phyloP scores from a whole-genome alignment of 35 echinoderm and acorn worm species.

The Stichopus chloronotus region DNA sequence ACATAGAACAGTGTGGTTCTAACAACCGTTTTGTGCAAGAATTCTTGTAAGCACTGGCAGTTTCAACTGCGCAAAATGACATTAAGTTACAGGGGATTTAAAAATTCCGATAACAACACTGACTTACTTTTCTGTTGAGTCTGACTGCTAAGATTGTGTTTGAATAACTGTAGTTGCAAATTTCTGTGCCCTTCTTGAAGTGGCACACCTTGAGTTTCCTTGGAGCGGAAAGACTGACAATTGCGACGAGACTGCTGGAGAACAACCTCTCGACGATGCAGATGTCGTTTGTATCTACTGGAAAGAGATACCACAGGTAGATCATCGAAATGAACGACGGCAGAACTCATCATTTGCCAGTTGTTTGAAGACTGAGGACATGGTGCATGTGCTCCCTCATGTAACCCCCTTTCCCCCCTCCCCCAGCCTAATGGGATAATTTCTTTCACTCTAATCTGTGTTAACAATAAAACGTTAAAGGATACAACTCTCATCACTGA shows the following conservation, averaged over 20 bases:
- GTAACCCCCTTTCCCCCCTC: too few species aligned
- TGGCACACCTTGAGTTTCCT: slow-evolving; percentile 99
- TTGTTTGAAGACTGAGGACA: background rate
- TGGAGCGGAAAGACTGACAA: slow-evolving; percentile 91
- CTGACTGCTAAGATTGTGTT: slow-evolving; percentile 98
- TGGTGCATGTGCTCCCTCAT: too few species aligned
- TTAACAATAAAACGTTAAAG: too few species aligned
- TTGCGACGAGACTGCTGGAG: slow-evolving; percentile 97
- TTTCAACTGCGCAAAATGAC: too few species aligned
- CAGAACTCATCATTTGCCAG: background rate
- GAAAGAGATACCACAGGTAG: background rate
- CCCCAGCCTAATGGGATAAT: too few species aligned
- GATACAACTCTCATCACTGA: too few species aligned
- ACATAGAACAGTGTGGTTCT: too few species aligned
- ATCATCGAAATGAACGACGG: background rate
- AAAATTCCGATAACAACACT: too few species aligned
- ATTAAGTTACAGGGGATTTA: too few species aligned
- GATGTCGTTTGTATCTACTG: slow-evolving; percentile 78
- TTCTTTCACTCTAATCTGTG: too few species aligned
- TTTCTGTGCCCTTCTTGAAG: slow-evolving; percentile 99
- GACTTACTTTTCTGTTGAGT: slow-evolving; percentile 84
- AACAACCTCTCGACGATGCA: slow-evolving; percentile 98
- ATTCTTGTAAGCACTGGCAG: too few species aligned
- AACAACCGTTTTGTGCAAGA: too few species aligned
- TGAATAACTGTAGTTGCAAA: slow-evolving; percentile 99